Evolutionary conservation across 2,888 invertebrate species (phyloP), one percentile per base, ranked within the genome.

Genomic region (Epinotia nisella): DNA sequence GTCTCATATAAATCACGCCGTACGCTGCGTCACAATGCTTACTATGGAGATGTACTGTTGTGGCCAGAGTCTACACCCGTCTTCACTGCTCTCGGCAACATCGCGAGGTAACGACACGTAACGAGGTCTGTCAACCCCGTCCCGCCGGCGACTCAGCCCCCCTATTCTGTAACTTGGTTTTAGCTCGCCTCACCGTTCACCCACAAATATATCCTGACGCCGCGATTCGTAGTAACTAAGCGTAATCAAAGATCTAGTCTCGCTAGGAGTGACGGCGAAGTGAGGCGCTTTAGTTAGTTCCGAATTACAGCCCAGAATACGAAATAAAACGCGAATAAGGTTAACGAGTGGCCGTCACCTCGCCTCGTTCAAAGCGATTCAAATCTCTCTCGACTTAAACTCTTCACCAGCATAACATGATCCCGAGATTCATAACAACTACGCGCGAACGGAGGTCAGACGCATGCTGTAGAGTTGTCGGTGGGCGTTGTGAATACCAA

Each of bases 291-390:
- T 35, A 35, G 35, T 9, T 7, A 7, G 35, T 9, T 35, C 35
- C 35, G 35, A 35, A 35, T 35, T 9, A 35, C 35, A 35, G 35
- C 35, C 9, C 9, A 35, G 35, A 35, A 15, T 19, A 21, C 19
- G 60, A 39, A 60, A 60, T 69, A 60, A 53, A 69, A 53, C 69
- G 24, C 41, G 55, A 70, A 62, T 62, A 62, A 70, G 61, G 70
- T 62, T 62, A 55, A 62, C 62, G 45, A 29, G 60, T 55, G 19
- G 29, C 51, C 19, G 4, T 61, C 39, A 55, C 55, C 53, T 17
- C 15, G 49, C 49, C 7, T n/a, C 49, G n/a, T 49, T 1, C 45
- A 45, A 45, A 13, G 45, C 45, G 49, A 49, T 49, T 49, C 13
- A n/a, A n/a, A 49, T 49, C 49, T 49, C n/a, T n/a, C 4, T 49